Percentiles rank a stretch among this genome's conserved stretches.
Conservation (phyloP, 2,113 vertebrate species). For the Lampris incognitus region DNA sequence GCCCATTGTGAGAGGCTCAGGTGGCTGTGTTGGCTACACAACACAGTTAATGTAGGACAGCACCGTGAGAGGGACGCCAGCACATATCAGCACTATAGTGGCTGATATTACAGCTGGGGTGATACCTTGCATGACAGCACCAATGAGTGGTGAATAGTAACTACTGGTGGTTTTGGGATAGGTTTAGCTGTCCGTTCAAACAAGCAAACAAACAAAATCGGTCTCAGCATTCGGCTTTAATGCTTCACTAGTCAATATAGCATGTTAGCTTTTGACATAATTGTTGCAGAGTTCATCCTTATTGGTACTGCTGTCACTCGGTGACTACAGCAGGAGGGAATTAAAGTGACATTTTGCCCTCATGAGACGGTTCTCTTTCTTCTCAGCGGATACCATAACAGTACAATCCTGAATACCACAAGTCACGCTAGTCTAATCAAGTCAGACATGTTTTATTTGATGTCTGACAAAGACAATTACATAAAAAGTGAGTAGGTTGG, state of each 20-base stretch:
- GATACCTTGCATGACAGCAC: not conserved
- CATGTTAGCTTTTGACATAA: too few relatives aligned
- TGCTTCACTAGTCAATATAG: too few relatives aligned
- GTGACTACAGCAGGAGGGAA: too few relatives aligned
- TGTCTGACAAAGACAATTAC: too few relatives aligned
- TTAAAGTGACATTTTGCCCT: too few relatives aligned
- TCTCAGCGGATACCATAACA: too few relatives aligned
- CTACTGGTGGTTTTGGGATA: not conserved
- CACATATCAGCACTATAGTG: slow-evolving; percentile 29
- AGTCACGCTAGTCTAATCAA: too few relatives aligned
- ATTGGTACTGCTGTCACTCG: not conserved
- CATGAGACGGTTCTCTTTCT: too few relatives aligned
- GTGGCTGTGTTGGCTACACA: slow-evolving; percentile 26
- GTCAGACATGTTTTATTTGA: too few relatives aligned
- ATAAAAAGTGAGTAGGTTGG: too few relatives aligned
- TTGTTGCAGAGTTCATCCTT: not conserved
- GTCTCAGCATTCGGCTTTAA: too few relatives aligned
- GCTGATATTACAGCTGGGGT: not conserved
- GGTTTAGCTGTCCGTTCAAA: not conserved
- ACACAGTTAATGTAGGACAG: slow-evolving; percentile 14
- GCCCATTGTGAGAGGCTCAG: slow-evolving; percentile 43
- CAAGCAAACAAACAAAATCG: not conserved
- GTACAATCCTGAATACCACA: too few relatives aligned
- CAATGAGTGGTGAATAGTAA: not conserved
- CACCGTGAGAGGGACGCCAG: slow-evolving; percentile 26